Evolutionary conservation across 1,140 invertebrate species (phyloP).

Genomic region (Mamestra configurata): DNA sequence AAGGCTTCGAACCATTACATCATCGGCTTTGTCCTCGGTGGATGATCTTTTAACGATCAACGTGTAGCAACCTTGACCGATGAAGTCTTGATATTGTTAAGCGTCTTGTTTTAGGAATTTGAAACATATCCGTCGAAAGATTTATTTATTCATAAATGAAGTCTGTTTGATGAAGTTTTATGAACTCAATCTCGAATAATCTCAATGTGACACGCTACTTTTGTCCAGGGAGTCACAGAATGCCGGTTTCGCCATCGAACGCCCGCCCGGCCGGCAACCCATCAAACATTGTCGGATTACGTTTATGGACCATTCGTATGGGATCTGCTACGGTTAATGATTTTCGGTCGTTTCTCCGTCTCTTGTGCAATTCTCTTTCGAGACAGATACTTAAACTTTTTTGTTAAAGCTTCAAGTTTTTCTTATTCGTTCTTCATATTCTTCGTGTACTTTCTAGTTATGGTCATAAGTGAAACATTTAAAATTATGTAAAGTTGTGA

Average conservation of each 20-base stretch:
- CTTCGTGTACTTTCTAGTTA: too few relatives aligned
- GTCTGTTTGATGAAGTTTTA: background rate
- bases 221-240: constrained; percentile 43
- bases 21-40: constrained; percentile 30
- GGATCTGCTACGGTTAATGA: constrained; percentile 80
- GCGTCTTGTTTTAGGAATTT: constrained; percentile 3
- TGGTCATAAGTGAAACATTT: background rate
- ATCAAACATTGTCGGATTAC: constrained; percentile 81
- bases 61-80: constrained; percentile 20
- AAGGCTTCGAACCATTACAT: constrained; percentile 30
- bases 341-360: constrained; percentile 68
- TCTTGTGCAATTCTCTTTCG: constrained; percentile 74
- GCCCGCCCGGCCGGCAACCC: constrained; percentile 60
- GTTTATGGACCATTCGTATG: constrained; percentile 81
- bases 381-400: constrained; percentile 68
- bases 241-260: constrained; percentile 65
- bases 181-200: background rate
- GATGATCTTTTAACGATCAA: constrained; percentile 29
- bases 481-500: constrained; percentile 4
- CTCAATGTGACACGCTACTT: constrained; percentile 18
- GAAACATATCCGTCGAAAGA: background rate
- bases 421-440: background rate
- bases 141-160: background rate
- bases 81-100: background rate
- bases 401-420: constrained; percentile 57